phyloP scores from a whole-genome alignment of 2,888 invertebrate species.

The Ophonus ardosiacus region DNA sequence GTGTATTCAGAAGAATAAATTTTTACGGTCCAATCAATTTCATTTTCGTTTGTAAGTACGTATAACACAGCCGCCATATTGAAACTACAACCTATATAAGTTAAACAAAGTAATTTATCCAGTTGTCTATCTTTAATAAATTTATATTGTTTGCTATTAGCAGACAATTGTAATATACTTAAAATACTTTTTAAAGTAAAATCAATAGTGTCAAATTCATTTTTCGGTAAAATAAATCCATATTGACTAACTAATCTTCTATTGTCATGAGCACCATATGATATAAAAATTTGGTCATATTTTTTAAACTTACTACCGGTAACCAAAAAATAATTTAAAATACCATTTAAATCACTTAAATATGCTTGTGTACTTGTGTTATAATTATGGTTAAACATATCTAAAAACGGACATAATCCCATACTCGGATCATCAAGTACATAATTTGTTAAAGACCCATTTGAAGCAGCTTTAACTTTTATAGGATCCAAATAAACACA shows the following conservation, averaged over 20 bases:
- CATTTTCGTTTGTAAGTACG: conserved; percentile 67
- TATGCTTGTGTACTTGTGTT: conserved; percentile 78
- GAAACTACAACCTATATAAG: conserved; percentile 81
- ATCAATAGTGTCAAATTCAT: conserved; percentile 83
- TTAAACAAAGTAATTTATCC: conserved; percentile 81
- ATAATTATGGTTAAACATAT: conserved; percentile 92
- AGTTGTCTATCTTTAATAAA: conserved; percentile 82
- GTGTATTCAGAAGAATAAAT: conserved; percentile 67
- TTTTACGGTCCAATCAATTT: conserved; percentile 66
- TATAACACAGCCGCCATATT: conserved; percentile 77
- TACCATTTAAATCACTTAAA: conserved; percentile 70
- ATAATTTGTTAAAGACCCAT: conserved; percentile 70
- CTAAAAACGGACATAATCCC: conserved; percentile 92
- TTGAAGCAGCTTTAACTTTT: conserved; percentile 74
- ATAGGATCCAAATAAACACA: conserved; percentile 85
- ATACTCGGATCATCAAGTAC: conserved; percentile 81
- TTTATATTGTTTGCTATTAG: conserved; percentile 75
- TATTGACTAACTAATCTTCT: conserved; percentile 90
- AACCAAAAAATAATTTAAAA: conserved; percentile 77
- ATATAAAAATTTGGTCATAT: conserved; percentile 90
- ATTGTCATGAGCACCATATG: conserved; percentile 91
- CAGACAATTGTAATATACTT: conserved; percentile 72
- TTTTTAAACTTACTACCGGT: conserved; percentile 78
- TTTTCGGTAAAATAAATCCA: conserved; percentile 87
- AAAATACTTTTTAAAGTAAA: conserved; percentile 79